Evolutionary conservation across 2,797 vertebrate species (phyloP).

Genomic region (Mormyrus hasselquistii): DNA sequence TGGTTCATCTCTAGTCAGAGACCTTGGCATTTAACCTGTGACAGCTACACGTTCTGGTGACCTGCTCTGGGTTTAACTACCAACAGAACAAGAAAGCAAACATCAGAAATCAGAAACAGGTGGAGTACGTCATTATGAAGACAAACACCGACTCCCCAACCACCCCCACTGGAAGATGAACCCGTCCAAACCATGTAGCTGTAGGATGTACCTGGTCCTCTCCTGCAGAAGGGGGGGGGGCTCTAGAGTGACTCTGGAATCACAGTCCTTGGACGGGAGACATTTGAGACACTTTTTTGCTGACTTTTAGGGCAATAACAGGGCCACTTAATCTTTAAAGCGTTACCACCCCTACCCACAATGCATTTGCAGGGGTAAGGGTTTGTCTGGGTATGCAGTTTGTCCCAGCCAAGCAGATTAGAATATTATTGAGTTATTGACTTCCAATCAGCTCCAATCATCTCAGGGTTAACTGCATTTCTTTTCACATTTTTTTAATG

Average conservation of each 20-base stretch:
- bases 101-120: neutral
- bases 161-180: neutral
- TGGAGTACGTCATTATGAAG: neutral
- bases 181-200: neutral
- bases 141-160: neutral
- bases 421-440: conserved; percentile 23
- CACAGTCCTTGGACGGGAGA: neutral
- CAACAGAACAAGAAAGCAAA: neutral
- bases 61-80: neutral
- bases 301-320: neutral
- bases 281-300: neutral
- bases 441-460: conserved; percentile 19
- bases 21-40: neutral
- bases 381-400: neutral
- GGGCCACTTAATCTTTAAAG: neutral
- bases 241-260: neutral
- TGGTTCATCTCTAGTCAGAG: neutral
- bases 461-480: conserved; percentile 20
- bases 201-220: neutral
- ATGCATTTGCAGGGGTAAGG: neutral
- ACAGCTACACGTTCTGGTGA: neutral
- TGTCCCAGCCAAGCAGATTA: conserved; percentile 15
- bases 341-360: neutral
- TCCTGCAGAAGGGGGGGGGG: neutral
- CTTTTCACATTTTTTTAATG: conserved; percentile 16